These are phyloP conservation scores for Mycalesis mineus DNA, from an alignment of 2,888 invertebrate genomes.

Conservation along the genomic window DNA sequence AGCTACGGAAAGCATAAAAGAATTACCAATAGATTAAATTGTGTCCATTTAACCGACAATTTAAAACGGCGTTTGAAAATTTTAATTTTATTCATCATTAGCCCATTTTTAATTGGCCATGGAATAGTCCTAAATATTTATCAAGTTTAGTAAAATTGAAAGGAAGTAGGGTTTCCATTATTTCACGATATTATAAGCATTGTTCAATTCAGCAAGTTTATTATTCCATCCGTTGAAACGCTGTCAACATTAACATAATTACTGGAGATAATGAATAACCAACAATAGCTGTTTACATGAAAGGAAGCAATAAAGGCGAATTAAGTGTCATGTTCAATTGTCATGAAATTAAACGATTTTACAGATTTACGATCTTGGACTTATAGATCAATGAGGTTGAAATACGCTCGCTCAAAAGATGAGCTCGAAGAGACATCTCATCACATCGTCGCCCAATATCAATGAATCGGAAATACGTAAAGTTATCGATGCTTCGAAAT, in stretches of 20 bases:
- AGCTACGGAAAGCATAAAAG: too few relatives aligned
- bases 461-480: too few relatives aligned
- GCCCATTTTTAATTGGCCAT: too few relatives aligned
- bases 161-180: background rate
- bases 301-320: slow-evolving; percentile 7
- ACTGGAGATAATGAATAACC: slow-evolving; percentile 8
- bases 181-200: slow-evolving; percentile 3
- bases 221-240: slow-evolving; percentile 12
- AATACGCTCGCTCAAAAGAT: too few relatives aligned
- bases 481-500: too few relatives aligned
- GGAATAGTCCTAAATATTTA: too few relatives aligned
- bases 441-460: too few relatives aligned
- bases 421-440: too few relatives aligned
- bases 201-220: slow-evolving; percentile 4
- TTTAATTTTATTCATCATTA: too few relatives aligned
- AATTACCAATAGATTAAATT: background rate
- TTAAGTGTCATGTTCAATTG: background rate
- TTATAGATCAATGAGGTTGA: too few relatives aligned
- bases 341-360: background rate
- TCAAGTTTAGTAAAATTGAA: background rate
- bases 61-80: too few relatives aligned
- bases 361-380: background rate
- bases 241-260: slow-evolving; percentile 12
- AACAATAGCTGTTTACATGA: slow-evolving; percentile 10
- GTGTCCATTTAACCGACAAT: background rate